Evolutionary conservation across 2,888 invertebrate genomes (phyloP).

Genomic region (Lithophane ornitopus): DNA sequence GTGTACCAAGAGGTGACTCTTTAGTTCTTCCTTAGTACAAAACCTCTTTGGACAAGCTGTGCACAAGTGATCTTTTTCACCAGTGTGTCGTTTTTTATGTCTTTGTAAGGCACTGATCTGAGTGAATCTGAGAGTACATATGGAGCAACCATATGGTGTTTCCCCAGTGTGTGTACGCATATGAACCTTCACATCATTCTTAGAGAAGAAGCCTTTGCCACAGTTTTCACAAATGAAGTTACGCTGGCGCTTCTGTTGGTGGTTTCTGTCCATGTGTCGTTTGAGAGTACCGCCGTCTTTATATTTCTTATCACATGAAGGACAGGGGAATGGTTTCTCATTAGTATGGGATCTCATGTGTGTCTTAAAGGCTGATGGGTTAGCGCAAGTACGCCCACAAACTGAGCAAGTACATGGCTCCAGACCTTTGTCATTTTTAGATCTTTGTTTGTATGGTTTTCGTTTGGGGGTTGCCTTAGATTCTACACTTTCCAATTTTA

Average conservation of each 20-base stretch:
- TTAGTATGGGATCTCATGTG: conserved; percentile 82
- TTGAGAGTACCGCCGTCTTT: conserved; percentile 79
- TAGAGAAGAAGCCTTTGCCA: conserved; percentile 83
- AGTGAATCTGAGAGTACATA: conserved; percentile 79
- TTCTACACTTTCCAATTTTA: conserved; percentile 46
- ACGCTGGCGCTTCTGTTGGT: conserved; percentile 72
- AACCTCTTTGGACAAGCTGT: conserved; percentile 80
- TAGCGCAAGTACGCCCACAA: conserved; percentile 76
- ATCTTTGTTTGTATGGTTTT: conserved; percentile 65
- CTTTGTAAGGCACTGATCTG: conserved; percentile 79
- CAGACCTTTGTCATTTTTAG: conserved; percentile 60
- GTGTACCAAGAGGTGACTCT: conserved; percentile 79
- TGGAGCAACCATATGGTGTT: conserved; percentile 81
- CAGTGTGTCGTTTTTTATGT: conserved; percentile 80
- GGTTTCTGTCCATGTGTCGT: conserved; percentile 78
- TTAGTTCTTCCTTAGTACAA: conserved; percentile 81
- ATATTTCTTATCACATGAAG: conserved; percentile 80
- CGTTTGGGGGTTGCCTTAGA: conserved; percentile 38
- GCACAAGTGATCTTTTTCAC: conserved; percentile 77
- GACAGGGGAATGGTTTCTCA: conserved; percentile 77
- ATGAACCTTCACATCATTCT: conserved; percentile 79
- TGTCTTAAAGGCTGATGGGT: conserved; percentile 73
- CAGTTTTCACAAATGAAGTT: conserved; percentile 84
- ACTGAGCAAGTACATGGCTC: conserved; percentile 70
- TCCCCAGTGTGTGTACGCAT: conserved; percentile 84